Evolutionary conservation across 2,888 invertebrate species (phyloP).

Genomic region (Cheilosia vulpina): DNA sequence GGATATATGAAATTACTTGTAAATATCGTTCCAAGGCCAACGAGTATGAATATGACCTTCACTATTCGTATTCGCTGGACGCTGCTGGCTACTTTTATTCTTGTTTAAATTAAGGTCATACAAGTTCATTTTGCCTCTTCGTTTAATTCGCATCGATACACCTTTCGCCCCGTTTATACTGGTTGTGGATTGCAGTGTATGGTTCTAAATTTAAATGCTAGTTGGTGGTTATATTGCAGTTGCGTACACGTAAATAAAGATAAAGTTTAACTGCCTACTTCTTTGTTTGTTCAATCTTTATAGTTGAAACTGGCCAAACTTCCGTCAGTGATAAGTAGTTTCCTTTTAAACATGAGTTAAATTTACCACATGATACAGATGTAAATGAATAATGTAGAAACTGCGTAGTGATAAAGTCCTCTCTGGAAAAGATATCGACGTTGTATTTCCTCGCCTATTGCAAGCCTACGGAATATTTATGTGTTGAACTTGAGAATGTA

Average conservation of each 20-base stretch:
- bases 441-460: too few species aligned
- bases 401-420: too few species aligned
- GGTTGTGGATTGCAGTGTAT: background rate
- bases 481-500: too few species aligned
- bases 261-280: background rate
- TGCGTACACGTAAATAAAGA: background rate
- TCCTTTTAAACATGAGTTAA: too few species aligned
- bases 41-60: background rate
- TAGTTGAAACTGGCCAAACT: background rate
- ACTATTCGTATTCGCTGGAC: background rate
- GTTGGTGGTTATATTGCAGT: background rate
- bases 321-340: constrained; percentile 11
- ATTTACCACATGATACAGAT: too few species aligned
- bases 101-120: background rate
- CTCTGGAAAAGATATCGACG: too few species aligned
- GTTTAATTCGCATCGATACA: too few species aligned
- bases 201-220: background rate
- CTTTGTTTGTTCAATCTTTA: background rate
- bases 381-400: too few species aligned
- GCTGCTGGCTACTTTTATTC: background rate
- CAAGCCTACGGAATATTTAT: too few species aligned
- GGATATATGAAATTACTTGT: background rate
- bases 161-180: background rate
- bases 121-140: background rate
- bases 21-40: background rate